Evolutionary conservation across 2,113 vertebrate genomes (phyloP), one percentile per base, ranked within the genome.

Genomic region (Crotalus helleri): DNA sequence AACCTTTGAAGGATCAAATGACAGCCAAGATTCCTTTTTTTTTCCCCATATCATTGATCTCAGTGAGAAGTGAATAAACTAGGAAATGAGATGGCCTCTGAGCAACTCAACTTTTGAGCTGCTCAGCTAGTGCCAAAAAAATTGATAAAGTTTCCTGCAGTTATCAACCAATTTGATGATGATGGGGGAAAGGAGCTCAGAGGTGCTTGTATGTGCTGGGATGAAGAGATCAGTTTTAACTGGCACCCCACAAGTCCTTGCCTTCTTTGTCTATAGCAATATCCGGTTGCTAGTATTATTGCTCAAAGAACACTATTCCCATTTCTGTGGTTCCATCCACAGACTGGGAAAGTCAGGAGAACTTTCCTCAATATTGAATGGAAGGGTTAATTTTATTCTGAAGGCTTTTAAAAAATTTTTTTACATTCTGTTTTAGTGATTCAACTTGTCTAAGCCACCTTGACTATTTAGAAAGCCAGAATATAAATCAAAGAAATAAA

Each of bases 31-130:
- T 61, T 21, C n/a, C 88, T 55, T 61, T 90, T 55, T 61, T 90
- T 86, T 44, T 12, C 29, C 74, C 74, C 85, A 29, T 87, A 49
- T 39, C 88, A 55, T 15, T 93, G 92, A 93, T 93, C 88, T 93
- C 92, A 54, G 55, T 29, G 85, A 57, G 92, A 90, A 90, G 57
- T 3, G 23, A 61, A 93, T 90, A 54, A 59, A 64, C n/a, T 12
- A 44, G 55, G 89, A 54, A 33, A 29, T 15, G 51, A 33, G 81
- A 33, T 51, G 57, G 44, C 33, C 91, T 92, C 2, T 5, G 19
- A 59, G 55, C 57, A 29, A 19, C 29, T 51, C 49, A 13, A 57
- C 89, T 90, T 92, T 87, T 59, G 55, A 90, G 85, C 57, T 15
- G 49, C 74, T n/a, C 46, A 26, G 57, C 74, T 12, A 59, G 81